Evolutionary conservation across 64 coral and sea anemone genomes (phyloP).

Genomic region (Pocillopora verrucosa): DNA sequence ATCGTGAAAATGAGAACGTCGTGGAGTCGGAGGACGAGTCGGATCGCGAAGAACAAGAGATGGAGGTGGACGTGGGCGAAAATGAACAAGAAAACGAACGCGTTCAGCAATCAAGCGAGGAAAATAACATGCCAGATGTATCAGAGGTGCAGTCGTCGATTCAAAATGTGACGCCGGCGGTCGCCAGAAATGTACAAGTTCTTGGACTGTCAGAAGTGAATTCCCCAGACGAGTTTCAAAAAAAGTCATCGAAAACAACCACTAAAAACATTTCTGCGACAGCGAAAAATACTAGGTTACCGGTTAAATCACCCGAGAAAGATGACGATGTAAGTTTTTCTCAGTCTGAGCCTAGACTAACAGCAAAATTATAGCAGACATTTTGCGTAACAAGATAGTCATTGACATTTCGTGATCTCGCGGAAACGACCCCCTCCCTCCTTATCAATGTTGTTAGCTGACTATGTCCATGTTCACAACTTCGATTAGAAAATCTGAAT

Average conservation of each 20-base stretch:
- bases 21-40: not conserved
- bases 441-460: no score
- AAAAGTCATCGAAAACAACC: slow-evolving; percentile 24
- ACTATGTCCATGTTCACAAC: no score
- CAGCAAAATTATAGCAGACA: no score
- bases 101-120: not conserved
- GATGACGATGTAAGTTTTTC: slow-evolving; percentile 64
- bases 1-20: not conserved
- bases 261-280: not conserved
- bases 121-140: not conserved
- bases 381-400: no score
- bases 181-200: not conserved
- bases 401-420: no score
- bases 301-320: slow-evolving; percentile 56
- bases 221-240: slow-evolving; percentile 39
- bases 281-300: slow-evolving; percentile 33
- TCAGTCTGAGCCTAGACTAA: not conserved
- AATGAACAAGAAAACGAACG: not conserved
- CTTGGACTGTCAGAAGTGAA: not conserved
- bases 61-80: not conserved
- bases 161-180: not conserved
- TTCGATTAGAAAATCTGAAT: no score
- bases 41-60: slow-evolving; percentile 4
- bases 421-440: no score
- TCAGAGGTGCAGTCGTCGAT: not conserved